A percentile compares a stretch with the other conserved stretches of the same genome.
Evolutionary conservation across 1,140 invertebrate species (phyloP).

Genomic region (Drosophila cardini): DNA sequence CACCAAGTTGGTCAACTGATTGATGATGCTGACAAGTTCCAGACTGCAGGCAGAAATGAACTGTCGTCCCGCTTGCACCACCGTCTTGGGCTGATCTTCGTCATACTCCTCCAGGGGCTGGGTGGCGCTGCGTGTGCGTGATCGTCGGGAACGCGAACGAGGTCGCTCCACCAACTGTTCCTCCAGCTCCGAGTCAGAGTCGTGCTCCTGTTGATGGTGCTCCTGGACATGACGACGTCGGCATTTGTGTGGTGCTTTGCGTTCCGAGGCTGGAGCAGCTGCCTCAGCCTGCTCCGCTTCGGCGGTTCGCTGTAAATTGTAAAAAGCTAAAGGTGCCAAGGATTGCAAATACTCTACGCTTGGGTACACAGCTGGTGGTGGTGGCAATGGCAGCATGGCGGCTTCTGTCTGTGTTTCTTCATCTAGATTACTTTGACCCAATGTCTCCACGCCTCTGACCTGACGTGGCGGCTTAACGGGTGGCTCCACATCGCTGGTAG

Average conservation of each 20-base stretch:
- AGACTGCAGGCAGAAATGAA: conserved; percentile 88
- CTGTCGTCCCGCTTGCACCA: conserved; percentile 88
- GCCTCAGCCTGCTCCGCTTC: conserved; percentile 77
- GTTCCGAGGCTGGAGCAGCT: conserved; percentile 34
- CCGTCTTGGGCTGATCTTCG: conserved; percentile 85
- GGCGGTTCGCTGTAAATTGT: conserved; percentile 83
- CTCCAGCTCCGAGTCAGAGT: conserved; percentile 64
- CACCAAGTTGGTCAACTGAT: conserved; percentile 88
- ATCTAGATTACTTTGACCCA: conserved; percentile 59
- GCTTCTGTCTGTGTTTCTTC: conserved; percentile 84
- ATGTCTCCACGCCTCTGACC: conserved; percentile 66
- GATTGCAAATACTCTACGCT: conserved; percentile 86
- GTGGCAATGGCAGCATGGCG: conserved; percentile 86
- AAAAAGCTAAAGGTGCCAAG: conserved; percentile 82
- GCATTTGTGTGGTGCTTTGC: conserved; percentile 71
- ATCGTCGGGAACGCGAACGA: conserved; percentile 73
- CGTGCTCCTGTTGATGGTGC: conserved; percentile 42
- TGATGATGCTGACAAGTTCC: conserved; percentile 87
- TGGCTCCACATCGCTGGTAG: conserved; percentile 55
- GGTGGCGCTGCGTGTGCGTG: conserved; percentile 82
- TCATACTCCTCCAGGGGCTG: conserved; percentile 77
- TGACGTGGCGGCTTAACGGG: conserved; percentile 77
- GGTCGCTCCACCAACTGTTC: conserved; percentile 81
- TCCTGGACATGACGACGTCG: conserved; percentile 74
- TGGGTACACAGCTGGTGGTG: conserved; percentile 85